Percentiles rank a stretch among this genome's conserved stretches.
phyloP scores from a whole-genome alignment of 2,113 vertebrate genomes.

The Bubo bubo region DNA sequence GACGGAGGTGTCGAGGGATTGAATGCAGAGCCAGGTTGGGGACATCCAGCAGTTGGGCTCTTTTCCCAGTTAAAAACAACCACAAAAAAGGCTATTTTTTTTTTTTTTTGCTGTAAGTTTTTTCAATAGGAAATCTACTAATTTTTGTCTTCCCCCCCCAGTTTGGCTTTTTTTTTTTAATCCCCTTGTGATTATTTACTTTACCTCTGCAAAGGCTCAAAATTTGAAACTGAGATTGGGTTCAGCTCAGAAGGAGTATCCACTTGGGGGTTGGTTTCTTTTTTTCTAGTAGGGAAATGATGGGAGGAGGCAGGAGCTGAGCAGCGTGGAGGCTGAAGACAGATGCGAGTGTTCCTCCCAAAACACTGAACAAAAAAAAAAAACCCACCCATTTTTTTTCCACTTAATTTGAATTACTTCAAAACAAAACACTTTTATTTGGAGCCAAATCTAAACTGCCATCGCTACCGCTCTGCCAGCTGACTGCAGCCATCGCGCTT shows the following conservation, averaged over 20 bases:
- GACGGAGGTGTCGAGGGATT: fast-evolving
- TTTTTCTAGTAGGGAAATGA: neutral
- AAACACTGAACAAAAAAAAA: neutral
- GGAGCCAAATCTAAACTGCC: neutral
- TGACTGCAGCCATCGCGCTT: neutral
- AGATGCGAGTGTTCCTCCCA: neutral
- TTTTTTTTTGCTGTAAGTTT: neutral
- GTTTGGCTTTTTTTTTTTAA: neutral
- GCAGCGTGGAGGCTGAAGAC: neutral
- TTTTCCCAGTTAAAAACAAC: neutral
- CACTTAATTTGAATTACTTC: neutral
- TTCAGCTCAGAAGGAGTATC: neutral
- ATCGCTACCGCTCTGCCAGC: neutral
- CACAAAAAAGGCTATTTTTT: neutral
- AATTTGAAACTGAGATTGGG: neutral
- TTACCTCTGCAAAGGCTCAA: neutral
- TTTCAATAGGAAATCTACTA: neutral
- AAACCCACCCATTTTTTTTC: fast-evolving
- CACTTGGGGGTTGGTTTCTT: neutral
- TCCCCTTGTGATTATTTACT: neutral
- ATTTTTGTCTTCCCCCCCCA: neutral
- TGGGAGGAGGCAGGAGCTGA: neutral
- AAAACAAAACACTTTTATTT: neutral
- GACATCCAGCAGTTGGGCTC: neutral
- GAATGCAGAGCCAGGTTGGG: fast-evolving